Conservation (phyloP, 1,140 invertebrate species). For the Brachionus koreanus region DNA sequence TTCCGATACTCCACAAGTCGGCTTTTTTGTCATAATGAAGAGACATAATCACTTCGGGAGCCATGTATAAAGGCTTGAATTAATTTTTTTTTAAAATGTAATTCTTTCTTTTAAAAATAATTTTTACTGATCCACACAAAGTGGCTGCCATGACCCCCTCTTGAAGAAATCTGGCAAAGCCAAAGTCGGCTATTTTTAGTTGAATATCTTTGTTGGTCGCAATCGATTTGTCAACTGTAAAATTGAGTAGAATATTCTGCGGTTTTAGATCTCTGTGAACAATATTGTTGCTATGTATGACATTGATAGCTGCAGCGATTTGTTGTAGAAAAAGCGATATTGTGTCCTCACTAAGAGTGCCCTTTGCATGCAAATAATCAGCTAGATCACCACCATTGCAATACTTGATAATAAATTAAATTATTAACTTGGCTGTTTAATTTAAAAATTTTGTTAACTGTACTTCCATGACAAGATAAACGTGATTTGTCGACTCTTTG, state of each 20-base stretch:
- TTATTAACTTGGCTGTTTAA: neutral
- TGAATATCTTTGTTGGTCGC: constrained; percentile 1
- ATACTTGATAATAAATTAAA: constrained; percentile 67
- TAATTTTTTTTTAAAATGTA: neutral
- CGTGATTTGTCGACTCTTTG: constrained; percentile 81
- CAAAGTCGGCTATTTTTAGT: constrained; percentile 77
- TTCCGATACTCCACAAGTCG: constrained; percentile 96
- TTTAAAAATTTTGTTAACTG: neutral
- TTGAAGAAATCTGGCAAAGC: constrained; percentile 93
- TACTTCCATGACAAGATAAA: constrained; percentile 94
- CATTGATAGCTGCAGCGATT: constrained; percentile 59
- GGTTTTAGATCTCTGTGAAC: constrained; percentile 98
- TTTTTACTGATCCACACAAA: constrained; percentile 78
- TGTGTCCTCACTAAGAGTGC: constrained; percentile 91
- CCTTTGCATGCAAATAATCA: constrained; percentile 82
- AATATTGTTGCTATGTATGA: constrained; percentile 77
- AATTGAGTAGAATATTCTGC: constrained; percentile 87
- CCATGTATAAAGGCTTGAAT: constrained; percentile 91
- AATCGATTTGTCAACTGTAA: constrained; percentile 84
- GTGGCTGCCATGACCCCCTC: constrained; percentile 99
- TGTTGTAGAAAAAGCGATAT: constrained; percentile 89
- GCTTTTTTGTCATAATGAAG: constrained; percentile 97
- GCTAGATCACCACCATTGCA: constrained; percentile 98
- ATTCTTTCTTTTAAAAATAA: neutral
- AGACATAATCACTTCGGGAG: constrained; percentile 99